A percentile compares a stretch with the other conserved stretches of the same genome.
These are phyloP conservation scores for Trachelus stipa DNA, from an alignment of 2,888 invertebrate species.

Conservation along the genomic window DNA sequence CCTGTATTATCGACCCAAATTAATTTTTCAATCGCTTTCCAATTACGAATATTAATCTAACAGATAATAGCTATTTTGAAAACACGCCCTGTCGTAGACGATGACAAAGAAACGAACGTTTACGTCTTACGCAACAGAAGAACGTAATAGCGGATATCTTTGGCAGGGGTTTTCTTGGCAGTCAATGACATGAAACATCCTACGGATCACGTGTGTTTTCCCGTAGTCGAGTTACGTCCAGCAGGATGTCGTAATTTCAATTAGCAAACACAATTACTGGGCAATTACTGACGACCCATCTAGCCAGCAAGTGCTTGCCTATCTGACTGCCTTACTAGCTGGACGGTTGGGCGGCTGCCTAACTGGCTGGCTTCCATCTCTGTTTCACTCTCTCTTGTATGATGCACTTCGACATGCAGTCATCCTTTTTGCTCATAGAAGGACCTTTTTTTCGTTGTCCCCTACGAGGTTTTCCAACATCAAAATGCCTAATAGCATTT, in stretches of 20 bases:
- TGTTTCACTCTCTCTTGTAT: not conserved
- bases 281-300: slow-evolving; percentile 47
- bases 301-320: slow-evolving; percentile 5
- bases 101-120: no score
- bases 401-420: not conserved
- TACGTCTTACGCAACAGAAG: not conserved
- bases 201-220: not conserved
- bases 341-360: not conserved
- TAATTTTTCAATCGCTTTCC: no score
- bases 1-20: no score
- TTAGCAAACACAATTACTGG: slow-evolving; percentile 58
- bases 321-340: not conserved
- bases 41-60: no score
- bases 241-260: slow-evolving; percentile 52
- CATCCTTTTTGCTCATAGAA: not conserved
- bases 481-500: not conserved
- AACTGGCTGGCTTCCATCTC: not conserved
- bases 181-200: not conserved
- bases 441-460: not conserved
- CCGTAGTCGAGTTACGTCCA: slow-evolving; percentile 19
- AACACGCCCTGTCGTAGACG: no score
- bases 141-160: not conserved
- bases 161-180: not conserved
- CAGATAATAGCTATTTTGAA: no score
- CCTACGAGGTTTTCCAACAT: not conserved